Evolutionary conservation across 2,113 vertebrate species (phyloP).

Genomic region (Corythoichthys intestinalis): DNA sequence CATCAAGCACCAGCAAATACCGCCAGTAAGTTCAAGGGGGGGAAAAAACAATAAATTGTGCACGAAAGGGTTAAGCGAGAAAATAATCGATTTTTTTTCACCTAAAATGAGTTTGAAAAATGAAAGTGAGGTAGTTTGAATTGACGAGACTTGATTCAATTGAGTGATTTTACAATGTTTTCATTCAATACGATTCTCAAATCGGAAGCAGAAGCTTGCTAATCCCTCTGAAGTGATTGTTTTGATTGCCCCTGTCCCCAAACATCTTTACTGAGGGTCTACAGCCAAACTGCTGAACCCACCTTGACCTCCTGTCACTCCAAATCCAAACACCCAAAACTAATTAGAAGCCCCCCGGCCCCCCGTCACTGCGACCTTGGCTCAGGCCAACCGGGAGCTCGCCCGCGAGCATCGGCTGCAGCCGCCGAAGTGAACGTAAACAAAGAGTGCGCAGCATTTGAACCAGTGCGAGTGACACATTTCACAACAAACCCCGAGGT

Average conservation of each 20-base stretch:
- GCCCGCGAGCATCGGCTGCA: constrained; percentile 9
- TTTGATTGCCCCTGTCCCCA: neutral
- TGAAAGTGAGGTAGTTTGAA: too few species aligned
- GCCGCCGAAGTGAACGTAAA: constrained; percentile 71
- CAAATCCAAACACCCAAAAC: constrained; percentile 64
- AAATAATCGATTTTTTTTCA: too few species aligned
- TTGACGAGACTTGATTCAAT: too few species aligned
- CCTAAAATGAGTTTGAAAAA: too few species aligned
- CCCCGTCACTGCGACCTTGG: constrained; percentile 23
- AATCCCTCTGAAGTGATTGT: neutral
- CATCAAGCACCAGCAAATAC: too few species aligned
- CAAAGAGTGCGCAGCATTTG: constrained; percentile 49
- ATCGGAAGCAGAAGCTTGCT: neutral
- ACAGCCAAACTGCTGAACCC: constrained; percentile 26
- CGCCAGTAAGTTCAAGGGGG: too few species aligned
- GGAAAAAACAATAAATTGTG: too few species aligned
- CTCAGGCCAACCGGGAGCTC: neutral
- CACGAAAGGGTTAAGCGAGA: too few species aligned
- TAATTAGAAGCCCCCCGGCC: constrained; percentile 58
- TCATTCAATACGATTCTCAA: too few species aligned
- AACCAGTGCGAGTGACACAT: constrained; percentile 67
- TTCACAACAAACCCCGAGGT: constrained; percentile 62
- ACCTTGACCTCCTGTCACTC: constrained; percentile 55
- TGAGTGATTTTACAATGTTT: too few species aligned
- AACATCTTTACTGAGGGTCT: neutral